These are phyloP conservation scores for Herpetotheres cachinnans DNA, from an alignment of 2,113 vertebrate species.

Conservation along the genomic window DNA sequence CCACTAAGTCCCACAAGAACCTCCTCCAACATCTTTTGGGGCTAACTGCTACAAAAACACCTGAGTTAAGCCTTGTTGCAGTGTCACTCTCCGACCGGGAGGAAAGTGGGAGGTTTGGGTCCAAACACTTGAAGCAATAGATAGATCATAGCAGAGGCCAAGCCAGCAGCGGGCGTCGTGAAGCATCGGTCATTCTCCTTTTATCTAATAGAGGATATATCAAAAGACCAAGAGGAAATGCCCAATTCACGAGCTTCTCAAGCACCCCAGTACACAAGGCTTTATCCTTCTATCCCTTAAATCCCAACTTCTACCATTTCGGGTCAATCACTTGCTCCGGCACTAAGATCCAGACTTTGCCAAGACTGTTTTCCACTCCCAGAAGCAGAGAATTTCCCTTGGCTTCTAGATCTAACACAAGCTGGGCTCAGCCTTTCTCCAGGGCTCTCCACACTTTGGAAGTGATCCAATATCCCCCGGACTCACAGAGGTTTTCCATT, in stretches of 20 bases:
- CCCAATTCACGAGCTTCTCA: background rate
- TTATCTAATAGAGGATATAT: background rate
- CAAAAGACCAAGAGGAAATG: background rate
- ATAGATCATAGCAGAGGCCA: background rate
- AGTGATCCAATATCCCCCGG: background rate
- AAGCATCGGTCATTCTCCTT: background rate
- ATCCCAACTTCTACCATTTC: background rate
- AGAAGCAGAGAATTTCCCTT: slow-evolving; percentile 8
- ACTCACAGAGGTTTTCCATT: background rate
- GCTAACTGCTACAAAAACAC: background rate
- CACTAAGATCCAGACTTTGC: background rate
- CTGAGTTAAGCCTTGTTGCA: background rate
- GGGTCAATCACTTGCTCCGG: background rate
- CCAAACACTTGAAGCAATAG: background rate
- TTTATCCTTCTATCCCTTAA: background rate
- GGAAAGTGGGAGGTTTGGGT: background rate
- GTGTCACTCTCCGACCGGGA: background rate
- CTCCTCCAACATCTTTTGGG: background rate
- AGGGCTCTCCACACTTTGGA: background rate
- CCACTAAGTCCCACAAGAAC: background rate
- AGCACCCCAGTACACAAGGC: background rate
- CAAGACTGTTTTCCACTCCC: background rate
- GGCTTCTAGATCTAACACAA: background rate
- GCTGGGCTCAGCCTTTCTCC: background rate
- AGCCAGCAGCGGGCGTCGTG: background rate